phyloP scores from a whole-genome alignment of 92 coral and sea anemone genomes.

The Parazoanthus darwini region DNA sequence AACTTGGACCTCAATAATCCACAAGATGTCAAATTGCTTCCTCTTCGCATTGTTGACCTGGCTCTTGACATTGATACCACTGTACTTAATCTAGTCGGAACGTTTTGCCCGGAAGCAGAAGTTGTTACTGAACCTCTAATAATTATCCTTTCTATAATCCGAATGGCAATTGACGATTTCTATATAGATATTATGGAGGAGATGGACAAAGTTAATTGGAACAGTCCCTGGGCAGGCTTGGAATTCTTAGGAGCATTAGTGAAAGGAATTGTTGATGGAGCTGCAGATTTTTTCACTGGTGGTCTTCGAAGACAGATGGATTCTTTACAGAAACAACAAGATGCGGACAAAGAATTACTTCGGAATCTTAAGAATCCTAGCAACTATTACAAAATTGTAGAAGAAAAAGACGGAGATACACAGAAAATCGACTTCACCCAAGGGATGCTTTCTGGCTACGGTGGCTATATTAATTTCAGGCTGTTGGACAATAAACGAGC shows the following conservation, averaged over 20 bases:
- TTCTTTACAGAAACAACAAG: constrained; percentile 34
- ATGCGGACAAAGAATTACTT: constrained; percentile 44
- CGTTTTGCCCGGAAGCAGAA: constrained; percentile 64
- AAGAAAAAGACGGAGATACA: too few relatives aligned
- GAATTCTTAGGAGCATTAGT: constrained; percentile 55
- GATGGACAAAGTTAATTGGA: constrained; percentile 66
- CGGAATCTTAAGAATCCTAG: constrained; percentile 39
- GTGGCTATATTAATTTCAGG: too few relatives aligned
- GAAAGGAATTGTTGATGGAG: constrained; percentile 59
- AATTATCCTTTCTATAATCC: too few relatives aligned
- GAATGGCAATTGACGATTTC: constrained; percentile 32
- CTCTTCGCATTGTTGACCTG: constrained; percentile 56
- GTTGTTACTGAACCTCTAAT: constrained; percentile 50
- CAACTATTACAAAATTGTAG: too few relatives aligned
- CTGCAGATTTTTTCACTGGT: constrained; percentile 16
- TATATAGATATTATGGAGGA: constrained; percentile 61
- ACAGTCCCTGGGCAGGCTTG: constrained; percentile 64
- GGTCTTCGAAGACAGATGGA: constrained; percentile 57
- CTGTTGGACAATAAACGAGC: too few relatives aligned
- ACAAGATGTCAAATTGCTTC: constrained; percentile 46
- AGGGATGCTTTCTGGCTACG: too few relatives aligned
- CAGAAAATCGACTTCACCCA: too few relatives aligned
- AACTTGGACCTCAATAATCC: constrained; percentile 57
- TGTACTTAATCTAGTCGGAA: constrained; percentile 52
- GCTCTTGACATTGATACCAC: constrained; percentile 65